phyloP scores from a whole-genome alignment of 1,140 invertebrate species.

The Physella acuta region DNA sequence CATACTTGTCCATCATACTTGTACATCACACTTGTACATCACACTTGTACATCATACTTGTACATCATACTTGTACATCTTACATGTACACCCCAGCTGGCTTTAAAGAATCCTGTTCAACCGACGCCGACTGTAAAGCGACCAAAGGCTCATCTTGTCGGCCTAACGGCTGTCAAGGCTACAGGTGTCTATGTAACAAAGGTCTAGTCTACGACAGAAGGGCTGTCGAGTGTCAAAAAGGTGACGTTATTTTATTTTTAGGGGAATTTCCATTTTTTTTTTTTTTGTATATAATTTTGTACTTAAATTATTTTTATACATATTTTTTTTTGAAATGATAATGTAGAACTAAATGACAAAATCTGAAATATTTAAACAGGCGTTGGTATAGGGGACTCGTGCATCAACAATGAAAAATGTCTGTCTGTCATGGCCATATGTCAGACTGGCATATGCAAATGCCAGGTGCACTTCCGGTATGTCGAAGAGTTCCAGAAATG shows the following conservation, averaged over 20 bases:
- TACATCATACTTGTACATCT: no score
- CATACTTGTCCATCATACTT: no score
- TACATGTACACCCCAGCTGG: no score
- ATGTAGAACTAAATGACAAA: background rate
- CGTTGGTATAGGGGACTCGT: background rate
- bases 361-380: background rate
- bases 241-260: background rate
- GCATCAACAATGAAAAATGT: constrained; percentile 4
- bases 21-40: no score
- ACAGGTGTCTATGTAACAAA: constrained; percentile 19
- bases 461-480: constrained; percentile 4
- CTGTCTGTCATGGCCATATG: constrained; percentile 13
- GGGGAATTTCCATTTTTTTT: background rate
- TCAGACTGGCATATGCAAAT: constrained; percentile 10
- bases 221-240: constrained; percentile 7
- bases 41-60: no score
- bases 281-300: background rate
- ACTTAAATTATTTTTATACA: background rate
- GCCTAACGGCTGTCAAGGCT: constrained; percentile 23
- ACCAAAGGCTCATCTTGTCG: constrained; percentile 1
- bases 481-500: constrained; percentile 11
- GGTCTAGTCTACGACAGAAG: constrained; percentile 18
- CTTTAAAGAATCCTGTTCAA: constrained; percentile 9
- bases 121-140: constrained; percentile 21
- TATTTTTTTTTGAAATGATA: background rate